Percentiles rank a stretch among this genome's conserved stretches.
Conservation (phyloP, 2,113 vertebrate species). For the Zootoca vivipara region DNA sequence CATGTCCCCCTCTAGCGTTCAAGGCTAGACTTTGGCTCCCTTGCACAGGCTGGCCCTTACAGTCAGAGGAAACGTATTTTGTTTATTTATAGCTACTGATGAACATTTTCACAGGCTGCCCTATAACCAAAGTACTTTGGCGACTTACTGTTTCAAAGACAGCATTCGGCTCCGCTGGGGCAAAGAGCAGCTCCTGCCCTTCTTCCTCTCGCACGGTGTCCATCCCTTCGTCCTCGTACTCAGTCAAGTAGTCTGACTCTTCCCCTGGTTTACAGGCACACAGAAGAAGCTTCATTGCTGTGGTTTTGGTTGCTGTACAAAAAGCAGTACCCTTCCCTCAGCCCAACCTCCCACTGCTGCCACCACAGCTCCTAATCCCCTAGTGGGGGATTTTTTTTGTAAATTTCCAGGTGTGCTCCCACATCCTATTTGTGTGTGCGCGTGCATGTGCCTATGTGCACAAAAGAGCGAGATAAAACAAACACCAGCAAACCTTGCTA, state of each 20-base stretch:
- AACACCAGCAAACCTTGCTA: no score
- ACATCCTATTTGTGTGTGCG: no score
- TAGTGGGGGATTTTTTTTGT: no score
- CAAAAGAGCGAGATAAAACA: background rate
- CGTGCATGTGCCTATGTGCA: no score
- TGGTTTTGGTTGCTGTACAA: background rate
- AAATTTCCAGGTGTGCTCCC: background rate
- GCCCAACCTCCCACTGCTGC: background rate
- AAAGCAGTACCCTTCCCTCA: background rate
- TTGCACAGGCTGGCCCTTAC: no score
- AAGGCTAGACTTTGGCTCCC: background rate
- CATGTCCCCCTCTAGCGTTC: background rate
- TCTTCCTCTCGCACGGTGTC: slow-evolving; percentile 80
- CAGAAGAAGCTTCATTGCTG: background rate
- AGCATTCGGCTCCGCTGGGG: slow-evolving; percentile 74
- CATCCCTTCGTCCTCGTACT: slow-evolving; percentile 88
- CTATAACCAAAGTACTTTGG: no score
- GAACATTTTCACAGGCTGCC: background rate
- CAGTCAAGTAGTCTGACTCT: slow-evolving; percentile 90
- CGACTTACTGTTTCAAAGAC: slow-evolving; percentile 79
- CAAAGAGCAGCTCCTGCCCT: slow-evolving; percentile 75
- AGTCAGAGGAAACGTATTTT: background rate
- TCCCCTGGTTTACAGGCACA: slow-evolving; percentile 68
- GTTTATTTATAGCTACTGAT: background rate
- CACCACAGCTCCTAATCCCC: background rate